Evolutionary conservation across 2,888 invertebrate species (phyloP).

Genomic region (Tetragonisca angustula): DNA sequence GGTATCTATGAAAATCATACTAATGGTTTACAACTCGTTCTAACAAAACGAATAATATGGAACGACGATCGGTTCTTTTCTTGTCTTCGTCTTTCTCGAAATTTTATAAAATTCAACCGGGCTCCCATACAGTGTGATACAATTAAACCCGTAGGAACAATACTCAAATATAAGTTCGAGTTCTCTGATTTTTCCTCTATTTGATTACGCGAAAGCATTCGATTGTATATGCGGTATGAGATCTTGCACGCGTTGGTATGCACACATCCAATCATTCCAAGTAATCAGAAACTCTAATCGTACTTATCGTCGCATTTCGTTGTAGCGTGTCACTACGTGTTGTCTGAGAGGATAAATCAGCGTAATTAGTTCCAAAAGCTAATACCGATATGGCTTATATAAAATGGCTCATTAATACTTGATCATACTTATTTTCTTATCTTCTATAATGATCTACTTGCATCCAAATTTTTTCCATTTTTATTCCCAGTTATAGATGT

Average conservation of each 20-base stretch:
- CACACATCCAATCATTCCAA: slow-evolving; percentile 27
- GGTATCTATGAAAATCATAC: too few relatives aligned
- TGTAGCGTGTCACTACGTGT: slow-evolving; percentile 1
- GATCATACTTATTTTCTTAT: neutral
- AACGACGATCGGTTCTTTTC: too few relatives aligned
- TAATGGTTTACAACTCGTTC: neutral
- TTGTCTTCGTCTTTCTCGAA: neutral
- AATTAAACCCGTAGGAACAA: too few relatives aligned
- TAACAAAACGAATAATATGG: neutral
- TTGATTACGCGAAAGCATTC: too few relatives aligned
- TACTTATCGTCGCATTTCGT: slow-evolving; percentile 43
- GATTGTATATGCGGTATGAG: too few relatives aligned
- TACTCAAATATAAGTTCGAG: too few relatives aligned
- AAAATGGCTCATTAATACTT: slow-evolving; percentile 27
- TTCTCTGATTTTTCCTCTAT: too few relatives aligned
- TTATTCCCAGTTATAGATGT: neutral
- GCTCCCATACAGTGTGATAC: too few relatives aligned
- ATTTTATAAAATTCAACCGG: neutral
- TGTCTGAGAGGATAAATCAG: neutral
- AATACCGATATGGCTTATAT: slow-evolving; percentile 26
- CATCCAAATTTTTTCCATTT: neutral
- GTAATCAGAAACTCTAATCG: slow-evolving; percentile 45
- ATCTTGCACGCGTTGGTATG: neutral
- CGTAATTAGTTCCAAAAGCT: slow-evolving; percentile 7
- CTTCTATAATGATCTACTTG: too few relatives aligned